Evolutionary conservation across 2,797 vertebrate genomes (phyloP).

Genomic region (Liasis olivaceus): DNA sequence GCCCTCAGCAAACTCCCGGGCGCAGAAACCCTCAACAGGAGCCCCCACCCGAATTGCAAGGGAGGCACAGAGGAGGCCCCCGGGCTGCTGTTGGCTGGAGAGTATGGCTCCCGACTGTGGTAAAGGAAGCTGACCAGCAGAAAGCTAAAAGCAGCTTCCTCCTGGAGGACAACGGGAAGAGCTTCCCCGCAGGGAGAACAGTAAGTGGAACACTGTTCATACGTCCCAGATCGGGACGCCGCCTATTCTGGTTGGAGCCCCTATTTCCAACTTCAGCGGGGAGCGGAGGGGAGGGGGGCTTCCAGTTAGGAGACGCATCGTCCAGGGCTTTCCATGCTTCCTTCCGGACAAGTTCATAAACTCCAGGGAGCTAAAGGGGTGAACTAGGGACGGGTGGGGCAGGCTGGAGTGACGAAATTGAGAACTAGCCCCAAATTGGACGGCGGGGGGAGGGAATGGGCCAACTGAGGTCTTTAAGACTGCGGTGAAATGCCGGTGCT

Average conservation of each 20-base stretch:
- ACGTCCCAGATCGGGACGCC: background rate
- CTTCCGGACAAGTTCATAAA: slow-evolving; percentile 11
- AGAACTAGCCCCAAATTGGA: background rate
- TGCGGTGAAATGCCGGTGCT: background rate
- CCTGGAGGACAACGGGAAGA: background rate
- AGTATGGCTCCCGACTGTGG: background rate
- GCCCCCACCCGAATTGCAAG: background rate
- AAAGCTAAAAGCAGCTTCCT: slow-evolving; percentile 2
- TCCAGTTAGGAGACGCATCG: background rate
- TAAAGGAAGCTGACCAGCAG: slow-evolving; percentile 8
- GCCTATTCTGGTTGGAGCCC: background rate
- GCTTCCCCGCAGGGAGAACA: background rate
- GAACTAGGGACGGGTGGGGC: background rate
- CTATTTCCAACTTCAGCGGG: background rate
- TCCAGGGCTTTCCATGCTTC: too few species aligned
- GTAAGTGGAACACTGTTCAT: background rate
- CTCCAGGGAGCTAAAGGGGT: background rate
- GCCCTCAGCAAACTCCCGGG: background rate
- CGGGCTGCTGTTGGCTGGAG: background rate
- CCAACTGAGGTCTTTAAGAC: background rate
- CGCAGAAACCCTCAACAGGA: background rate
- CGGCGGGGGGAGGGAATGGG: background rate
- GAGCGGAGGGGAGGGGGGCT: background rate
- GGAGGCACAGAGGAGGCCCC: background rate
- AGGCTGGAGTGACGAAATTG: background rate